These are phyloP conservation scores for Thalassoma bifasciatum DNA, from an alignment of 2,113 vertebrate species.

Conservation along the genomic window DNA sequence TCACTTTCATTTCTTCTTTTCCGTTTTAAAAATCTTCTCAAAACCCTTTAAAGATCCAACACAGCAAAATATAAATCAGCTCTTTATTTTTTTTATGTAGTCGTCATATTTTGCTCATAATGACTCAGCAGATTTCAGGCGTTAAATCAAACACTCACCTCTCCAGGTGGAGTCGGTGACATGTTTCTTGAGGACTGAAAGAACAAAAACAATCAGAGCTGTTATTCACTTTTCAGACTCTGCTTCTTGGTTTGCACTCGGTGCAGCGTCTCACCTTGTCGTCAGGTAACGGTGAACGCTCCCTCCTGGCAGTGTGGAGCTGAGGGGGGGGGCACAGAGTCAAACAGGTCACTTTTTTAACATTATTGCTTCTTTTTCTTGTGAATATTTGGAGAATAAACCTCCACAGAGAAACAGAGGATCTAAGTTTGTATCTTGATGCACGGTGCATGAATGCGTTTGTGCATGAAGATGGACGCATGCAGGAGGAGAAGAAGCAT, in stretches of 20 bases:
- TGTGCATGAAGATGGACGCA: conserved; percentile 23
- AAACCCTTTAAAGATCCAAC: too few relatives aligned
- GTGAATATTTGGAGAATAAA: too few relatives aligned
- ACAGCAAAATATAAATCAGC: too few relatives aligned
- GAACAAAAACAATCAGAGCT: conserved; percentile 56
- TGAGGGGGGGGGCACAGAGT: conserved; percentile 54
- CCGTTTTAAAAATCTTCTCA: too few relatives aligned
- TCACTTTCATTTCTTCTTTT: too few relatives aligned
- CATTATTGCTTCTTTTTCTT: too few relatives aligned
- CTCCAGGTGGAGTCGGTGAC: conserved; percentile 92
- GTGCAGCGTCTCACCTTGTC: conserved; percentile 70
- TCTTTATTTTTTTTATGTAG: too few relatives aligned
- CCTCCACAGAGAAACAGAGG: conserved; percentile 25
- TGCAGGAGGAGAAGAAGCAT: conserved; percentile 53
- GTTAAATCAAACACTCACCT: conserved; percentile 88
- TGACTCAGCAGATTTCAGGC: too few relatives aligned
- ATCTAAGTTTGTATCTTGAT: conserved; percentile 16
- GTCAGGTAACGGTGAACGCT: conserved; percentile 77
- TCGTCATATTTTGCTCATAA: too few relatives aligned
- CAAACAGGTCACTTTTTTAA: neutral
- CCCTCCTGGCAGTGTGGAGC: conserved; percentile 78
- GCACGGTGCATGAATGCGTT: conserved; percentile 1
- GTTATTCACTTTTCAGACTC: neutral
- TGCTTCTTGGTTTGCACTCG: neutral
- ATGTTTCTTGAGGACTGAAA: conserved; percentile 93